phyloP scores from a whole-genome alignment of 2,797 vertebrate species.

The Synaphobranchus kaupii region DNA sequence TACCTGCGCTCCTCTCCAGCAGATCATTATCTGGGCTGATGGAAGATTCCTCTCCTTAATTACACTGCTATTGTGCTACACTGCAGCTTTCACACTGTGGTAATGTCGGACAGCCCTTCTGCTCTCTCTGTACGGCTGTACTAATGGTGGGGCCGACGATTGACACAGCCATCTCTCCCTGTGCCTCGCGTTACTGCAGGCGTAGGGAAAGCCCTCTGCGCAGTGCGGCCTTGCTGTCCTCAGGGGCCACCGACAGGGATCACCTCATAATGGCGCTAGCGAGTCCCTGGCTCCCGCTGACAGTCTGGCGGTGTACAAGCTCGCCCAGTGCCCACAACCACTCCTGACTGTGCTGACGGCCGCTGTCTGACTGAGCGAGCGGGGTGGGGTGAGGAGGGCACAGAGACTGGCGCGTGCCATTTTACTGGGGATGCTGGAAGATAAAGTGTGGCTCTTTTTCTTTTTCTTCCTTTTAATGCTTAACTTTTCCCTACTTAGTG shows the following conservation, averaged over 20 bases:
- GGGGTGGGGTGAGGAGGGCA: conserved; percentile 33
- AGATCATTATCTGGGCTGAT: not conserved
- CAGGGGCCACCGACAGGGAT: too few relatives aligned
- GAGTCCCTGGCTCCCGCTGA: too few relatives aligned
- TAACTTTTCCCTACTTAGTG: conserved; percentile 51
- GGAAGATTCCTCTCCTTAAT: not conserved
- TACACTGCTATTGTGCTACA: not conserved
- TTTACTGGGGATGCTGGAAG: conserved; percentile 47
- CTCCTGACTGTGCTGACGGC: not conserved
- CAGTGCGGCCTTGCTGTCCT: too few relatives aligned
- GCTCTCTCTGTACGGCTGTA: too few relatives aligned
- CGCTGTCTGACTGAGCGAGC: not conserved
- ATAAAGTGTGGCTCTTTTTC: conserved; percentile 47
- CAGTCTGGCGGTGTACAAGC: not conserved
- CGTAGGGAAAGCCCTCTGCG: too few relatives aligned
- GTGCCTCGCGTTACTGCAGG: too few relatives aligned
- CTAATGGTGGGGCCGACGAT: too few relatives aligned
- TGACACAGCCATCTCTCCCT: too few relatives aligned
- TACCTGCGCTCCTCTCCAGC: not conserved
- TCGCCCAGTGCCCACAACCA: not conserved
- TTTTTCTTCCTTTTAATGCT: conserved; percentile 57
- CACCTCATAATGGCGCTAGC: too few relatives aligned
- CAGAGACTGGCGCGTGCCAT: conserved; percentile 47
- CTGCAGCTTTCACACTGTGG: too few relatives aligned
- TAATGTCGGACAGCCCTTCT: too few relatives aligned